Percentiles rank a stretch among this genome's conserved stretches.
phyloP scores from a whole-genome alignment of 1,140 invertebrate genomes.

The Drosophila athabasca region DNA sequence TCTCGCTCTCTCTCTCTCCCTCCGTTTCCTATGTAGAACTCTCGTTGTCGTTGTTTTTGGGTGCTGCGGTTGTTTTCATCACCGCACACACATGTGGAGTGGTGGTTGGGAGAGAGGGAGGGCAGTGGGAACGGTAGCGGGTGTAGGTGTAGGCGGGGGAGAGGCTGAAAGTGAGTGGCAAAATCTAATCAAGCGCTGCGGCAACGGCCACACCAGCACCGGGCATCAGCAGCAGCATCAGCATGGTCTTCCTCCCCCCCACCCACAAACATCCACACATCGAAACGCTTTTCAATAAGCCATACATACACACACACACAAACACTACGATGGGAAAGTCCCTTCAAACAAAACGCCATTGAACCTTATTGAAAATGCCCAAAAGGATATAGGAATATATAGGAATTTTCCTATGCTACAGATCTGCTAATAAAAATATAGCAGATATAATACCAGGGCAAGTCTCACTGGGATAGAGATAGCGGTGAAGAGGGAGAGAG shows the following conservation, averaged over 20 bases:
- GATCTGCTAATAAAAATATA: too few species aligned
- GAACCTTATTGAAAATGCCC: constrained; percentile 20
- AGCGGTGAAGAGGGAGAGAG: too few species aligned
- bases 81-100: constrained; percentile 23
- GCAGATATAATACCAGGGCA: too few species aligned
- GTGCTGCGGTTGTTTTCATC: constrained; percentile 53
- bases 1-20: constrained; percentile 2
- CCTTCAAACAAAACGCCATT: constrained; percentile 10
- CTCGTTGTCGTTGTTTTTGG: constrained; percentile 39
- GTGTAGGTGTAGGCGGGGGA: too few species aligned
- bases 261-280: constrained; percentile 7
- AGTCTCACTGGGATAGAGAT: too few species aligned
- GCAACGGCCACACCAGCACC: constrained; percentile 43
- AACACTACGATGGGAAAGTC: constrained; percentile 1
- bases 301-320: not conserved
- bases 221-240: constrained; percentile 54
- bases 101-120: constrained; percentile 3
- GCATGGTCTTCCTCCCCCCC: constrained; percentile 37
- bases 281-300: constrained; percentile 6
- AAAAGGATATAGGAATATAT: not conserved
- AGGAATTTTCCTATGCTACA: too few species aligned
- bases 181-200: constrained; percentile 81
- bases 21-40: constrained; percentile 18
- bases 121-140: too few species aligned
- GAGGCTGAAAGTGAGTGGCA: constrained; percentile 43